A percentile compares a stretch with the other conserved stretches of the same genome.
Evolutionary conservation across 2,797 vertebrate genomes (phyloP).

Genomic region (Gadopsis bispinosus): DNA sequence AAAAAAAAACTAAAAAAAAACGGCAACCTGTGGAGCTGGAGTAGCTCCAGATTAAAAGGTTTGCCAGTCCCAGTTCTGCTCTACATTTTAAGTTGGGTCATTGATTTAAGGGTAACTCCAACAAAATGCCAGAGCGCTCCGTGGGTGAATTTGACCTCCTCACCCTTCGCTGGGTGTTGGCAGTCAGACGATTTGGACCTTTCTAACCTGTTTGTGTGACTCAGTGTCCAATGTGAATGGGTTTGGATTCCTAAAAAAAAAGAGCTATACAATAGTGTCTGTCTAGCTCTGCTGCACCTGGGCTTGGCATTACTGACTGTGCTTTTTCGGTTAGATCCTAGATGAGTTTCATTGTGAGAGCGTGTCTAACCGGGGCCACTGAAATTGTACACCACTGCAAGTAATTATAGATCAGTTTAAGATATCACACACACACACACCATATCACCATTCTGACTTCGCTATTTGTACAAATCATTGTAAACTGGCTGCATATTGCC

Average conservation of each 20-base stretch:
- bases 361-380: slow-evolving; percentile 41
- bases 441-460: slow-evolving; percentile 8
- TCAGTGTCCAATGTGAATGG: slow-evolving; percentile 65
- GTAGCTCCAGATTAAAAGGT: slow-evolving; percentile 35
- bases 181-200: slow-evolving; percentile 58
- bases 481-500: slow-evolving; percentile 16
- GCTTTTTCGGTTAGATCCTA: slow-evolving; percentile 50
- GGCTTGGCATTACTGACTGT: slow-evolving; percentile 50
- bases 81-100: slow-evolving; percentile 29
- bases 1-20: no score
- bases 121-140: slow-evolving; percentile 30
- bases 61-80: slow-evolving; percentile 25
- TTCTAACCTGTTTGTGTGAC: slow-evolving; percentile 60
- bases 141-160: slow-evolving; percentile 64
- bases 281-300: slow-evolving; percentile 73
- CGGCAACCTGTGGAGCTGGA: slow-evolving; percentile 43
- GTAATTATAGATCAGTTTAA: slow-evolving; percentile 36
- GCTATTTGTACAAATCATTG: slow-evolving; percentile 38
- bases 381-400: slow-evolving; percentile 47
- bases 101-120: slow-evolving; percentile 29
- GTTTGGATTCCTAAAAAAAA: slow-evolving; percentile 51
- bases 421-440: slow-evolving; percentile 19
- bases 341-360: slow-evolving; percentile 59
- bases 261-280: slow-evolving; percentile 58
- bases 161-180: slow-evolving; percentile 52